Percentiles rank a stretch among this genome's conserved stretches.
phyloP scores from a whole-genome alignment of 1,140 invertebrate species.

The Calliphora vicina region DNA sequence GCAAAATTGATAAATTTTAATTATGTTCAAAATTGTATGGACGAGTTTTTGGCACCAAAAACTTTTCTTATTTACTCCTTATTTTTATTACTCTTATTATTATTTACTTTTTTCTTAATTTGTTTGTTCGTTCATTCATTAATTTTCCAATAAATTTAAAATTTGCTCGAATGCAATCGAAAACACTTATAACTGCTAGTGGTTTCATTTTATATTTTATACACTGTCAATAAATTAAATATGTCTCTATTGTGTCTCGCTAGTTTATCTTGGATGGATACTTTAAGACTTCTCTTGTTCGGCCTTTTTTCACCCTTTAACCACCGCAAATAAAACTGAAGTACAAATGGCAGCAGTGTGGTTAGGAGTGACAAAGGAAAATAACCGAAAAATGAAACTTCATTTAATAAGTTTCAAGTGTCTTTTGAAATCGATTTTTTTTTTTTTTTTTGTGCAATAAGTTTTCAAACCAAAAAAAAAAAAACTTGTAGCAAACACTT shows the following conservation, averaged over 20 bases:
- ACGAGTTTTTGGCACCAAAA: no score
- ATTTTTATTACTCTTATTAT: background rate
- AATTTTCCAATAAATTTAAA: background rate
- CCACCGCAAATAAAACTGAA: background rate
- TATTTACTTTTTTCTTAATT: background rate
- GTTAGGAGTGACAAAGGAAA: no score
- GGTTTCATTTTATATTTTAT: background rate
- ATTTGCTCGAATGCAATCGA: background rate
- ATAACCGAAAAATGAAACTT: background rate
- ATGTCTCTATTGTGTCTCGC: slow-evolving; percentile 2
- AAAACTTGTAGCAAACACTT: background rate
- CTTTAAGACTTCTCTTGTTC: background rate
- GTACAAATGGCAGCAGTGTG: no score
- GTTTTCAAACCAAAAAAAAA: background rate
- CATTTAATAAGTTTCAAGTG: slow-evolving; percentile 28
- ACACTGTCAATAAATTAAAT: background rate
- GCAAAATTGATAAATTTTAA: no score
- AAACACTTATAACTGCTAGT: background rate
- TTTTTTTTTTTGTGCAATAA: background rate
- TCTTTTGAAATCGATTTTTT: slow-evolving; percentile 31
- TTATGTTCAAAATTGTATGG: no score
- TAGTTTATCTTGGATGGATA: background rate
- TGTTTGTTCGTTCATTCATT: background rate
- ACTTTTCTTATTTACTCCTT: no score
- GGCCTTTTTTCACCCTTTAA: background rate